Evolutionary conservation across 2,113 vertebrate species (phyloP).

Genomic region (Athene cunicularia): DNA sequence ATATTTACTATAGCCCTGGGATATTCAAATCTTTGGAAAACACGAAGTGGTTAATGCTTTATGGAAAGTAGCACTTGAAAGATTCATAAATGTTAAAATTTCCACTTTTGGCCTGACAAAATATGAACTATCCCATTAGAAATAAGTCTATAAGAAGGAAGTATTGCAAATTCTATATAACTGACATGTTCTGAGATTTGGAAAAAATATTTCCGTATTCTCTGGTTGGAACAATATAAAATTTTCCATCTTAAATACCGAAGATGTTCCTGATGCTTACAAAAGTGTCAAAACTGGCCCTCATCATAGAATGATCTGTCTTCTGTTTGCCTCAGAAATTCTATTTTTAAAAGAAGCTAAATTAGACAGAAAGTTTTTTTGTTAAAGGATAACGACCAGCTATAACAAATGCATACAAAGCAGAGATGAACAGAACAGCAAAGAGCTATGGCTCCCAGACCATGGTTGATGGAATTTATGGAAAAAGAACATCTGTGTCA

Average conservation of each 20-base stretch:
- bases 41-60: not conserved
- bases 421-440: not conserved
- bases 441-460: not conserved
- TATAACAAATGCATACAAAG: not conserved
- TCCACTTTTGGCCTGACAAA: not conserved
- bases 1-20: not conserved
- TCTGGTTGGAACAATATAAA: not conserved
- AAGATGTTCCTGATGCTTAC: not conserved
- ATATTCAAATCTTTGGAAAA: not conserved
- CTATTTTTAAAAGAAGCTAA: not conserved
- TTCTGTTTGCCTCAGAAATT: not conserved
- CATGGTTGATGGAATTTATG: not conserved
- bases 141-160: not conserved
- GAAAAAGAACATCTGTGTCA: constrained; percentile 46
- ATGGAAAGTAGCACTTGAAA: not conserved
- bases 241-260: not conserved
- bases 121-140: not conserved
- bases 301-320: not conserved
- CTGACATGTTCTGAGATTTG: not conserved
- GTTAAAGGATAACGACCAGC: not conserved
- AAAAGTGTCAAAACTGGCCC: not conserved
- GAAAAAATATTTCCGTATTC: not conserved
- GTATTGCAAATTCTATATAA: not conserved
- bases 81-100: not conserved
- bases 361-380: not conserved